These are phyloP conservation scores for Copidosoma floridanum DNA, from an alignment of 1,140 invertebrate species.

Conservation along the genomic window DNA sequence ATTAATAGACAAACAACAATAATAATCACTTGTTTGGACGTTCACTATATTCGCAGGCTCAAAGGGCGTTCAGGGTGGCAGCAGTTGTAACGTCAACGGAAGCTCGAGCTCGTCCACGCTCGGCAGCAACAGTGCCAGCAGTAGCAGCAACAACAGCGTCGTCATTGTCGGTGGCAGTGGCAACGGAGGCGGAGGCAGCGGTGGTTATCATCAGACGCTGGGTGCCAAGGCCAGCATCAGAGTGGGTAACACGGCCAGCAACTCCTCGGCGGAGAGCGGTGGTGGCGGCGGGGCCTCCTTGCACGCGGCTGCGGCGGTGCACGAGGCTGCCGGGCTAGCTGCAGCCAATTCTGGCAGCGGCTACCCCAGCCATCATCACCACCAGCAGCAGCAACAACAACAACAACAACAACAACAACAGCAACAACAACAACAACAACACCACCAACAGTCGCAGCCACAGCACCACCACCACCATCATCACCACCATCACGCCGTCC, in stretches of 20 bases:
- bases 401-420: constrained; percentile 45
- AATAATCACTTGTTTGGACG: no score
- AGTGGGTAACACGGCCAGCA: constrained; percentile 58
- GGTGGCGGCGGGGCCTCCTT: constrained; percentile 26
- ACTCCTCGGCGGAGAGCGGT: constrained; percentile 55
- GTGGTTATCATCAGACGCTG: constrained; percentile 48
- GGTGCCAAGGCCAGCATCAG: constrained; percentile 57
- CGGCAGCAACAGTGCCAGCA: not conserved
- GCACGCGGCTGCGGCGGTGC: constrained; percentile 45
- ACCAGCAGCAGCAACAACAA: constrained; percentile 46
- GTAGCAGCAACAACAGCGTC: not conserved
- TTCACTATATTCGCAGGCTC: constrained; percentile 11
- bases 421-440: constrained; percentile 35
- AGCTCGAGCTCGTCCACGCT: not conserved
- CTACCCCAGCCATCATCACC: constrained; percentile 26
- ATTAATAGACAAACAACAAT: no score
- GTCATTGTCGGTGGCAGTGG: not conserved
- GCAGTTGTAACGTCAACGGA: constrained; percentile 2
- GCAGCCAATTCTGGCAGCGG: constrained; percentile 48
- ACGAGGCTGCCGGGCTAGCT: constrained; percentile 46
- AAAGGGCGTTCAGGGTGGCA: constrained; percentile 21
- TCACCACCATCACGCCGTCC: constrained; percentile 43
- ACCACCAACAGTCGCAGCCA: no score
- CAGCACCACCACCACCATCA: constrained; percentile 30
- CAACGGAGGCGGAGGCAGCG: constrained; percentile 5